Conservation (phyloP, 1,140 invertebrate genomes). For the Mizuhopecten yessoensis region DNA sequence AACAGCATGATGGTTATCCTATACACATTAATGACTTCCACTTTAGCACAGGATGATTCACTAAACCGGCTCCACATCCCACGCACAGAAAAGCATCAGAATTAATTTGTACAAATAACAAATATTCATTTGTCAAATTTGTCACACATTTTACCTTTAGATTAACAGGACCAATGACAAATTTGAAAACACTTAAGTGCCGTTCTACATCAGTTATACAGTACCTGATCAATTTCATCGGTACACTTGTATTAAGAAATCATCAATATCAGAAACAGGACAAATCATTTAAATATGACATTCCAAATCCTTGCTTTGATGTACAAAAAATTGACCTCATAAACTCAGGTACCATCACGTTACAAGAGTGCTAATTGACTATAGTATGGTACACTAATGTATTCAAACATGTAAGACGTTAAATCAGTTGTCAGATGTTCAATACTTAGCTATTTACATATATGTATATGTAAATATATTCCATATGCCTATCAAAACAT, state of each 20-base stretch:
- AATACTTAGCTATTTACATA: background rate
- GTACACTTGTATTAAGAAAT: background rate
- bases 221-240: background rate
- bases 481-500: background rate
- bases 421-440: background rate
- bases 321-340: too few relatives aligned
- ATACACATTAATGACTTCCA: background rate
- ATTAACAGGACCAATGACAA: background rate
- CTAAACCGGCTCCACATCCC: background rate
- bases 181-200: background rate
- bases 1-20: background rate
- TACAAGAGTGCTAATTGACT: too few relatives aligned
- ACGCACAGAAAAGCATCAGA: background rate
- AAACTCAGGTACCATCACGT: too few relatives aligned
- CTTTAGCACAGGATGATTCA: background rate
- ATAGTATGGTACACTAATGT: too few relatives aligned
- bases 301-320: too few relatives aligned
- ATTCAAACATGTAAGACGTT: too few relatives aligned
- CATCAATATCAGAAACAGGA: background rate
- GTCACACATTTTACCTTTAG: background rate
- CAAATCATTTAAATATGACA: too few relatives aligned
- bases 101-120: background rate
- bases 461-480: background rate
- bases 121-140: conserved; percentile 7
- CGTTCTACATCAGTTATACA: background rate